Base-by-base conservation (phyloP, 2,888 invertebrate species). In the Lithosia quadra region DNA sequence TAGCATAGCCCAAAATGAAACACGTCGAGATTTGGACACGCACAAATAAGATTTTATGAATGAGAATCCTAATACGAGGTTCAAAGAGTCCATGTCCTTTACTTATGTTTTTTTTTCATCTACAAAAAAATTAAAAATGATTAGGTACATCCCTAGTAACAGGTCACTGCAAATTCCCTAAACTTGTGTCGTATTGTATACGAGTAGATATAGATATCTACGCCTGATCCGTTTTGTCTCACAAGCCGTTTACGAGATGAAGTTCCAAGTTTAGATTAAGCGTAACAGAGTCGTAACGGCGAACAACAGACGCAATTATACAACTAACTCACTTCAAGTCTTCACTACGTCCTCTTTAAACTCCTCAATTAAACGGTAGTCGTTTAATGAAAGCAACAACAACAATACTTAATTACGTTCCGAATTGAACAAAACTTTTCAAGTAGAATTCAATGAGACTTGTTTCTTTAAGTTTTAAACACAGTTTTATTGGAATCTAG, bases 331-430 rank as follows among this genome's bases (percentile, higher is more conserved):
- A 80, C 81, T 83, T 76, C 73, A 82, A 85, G 75, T 80, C 76
- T 63, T 68, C 78, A 80, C 73, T 78, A 78, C 71, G 73, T 70
- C 78, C 81, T 83, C 86, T 88, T 84, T 85, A 88, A 89, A 90
- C 85, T 88, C 88, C 83, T 87, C 90, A 88, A 91, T 92, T 90
- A 88, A 90, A 88, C 74, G 75, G 76, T 81, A 85, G 90, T 89
- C 89, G 88, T 87, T 86, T 84, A 89, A 85, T 87, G 83, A 85
- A 89, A 87, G 86, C 86, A 89, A 90, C 88, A 92, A 89, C 88
- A 91, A 90, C 90, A 89, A 88, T 87, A 86, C 91, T 90, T 90
- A 91, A 91, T 92, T 90, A 91, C 86, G 83, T 82, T 84, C 78
- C 79, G 80, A 86, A 89, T 88, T 86, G 82, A 77, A 83, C 76